Percentiles rank a stretch among this genome's conserved stretches.
Evolutionary conservation across 1,140 invertebrate species (phyloP).

Genomic region (Drosophila pruinosa): DNA sequence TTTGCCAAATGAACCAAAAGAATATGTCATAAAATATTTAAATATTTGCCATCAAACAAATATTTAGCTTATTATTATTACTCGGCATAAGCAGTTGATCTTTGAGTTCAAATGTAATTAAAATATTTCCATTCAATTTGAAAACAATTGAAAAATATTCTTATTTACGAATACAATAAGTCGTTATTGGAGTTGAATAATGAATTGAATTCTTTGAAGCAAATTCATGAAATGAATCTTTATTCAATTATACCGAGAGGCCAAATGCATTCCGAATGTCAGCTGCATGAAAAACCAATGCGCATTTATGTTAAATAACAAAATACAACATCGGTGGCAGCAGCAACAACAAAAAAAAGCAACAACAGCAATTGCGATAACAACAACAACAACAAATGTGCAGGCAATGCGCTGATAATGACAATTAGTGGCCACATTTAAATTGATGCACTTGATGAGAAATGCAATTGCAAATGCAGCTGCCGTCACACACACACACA

Average conservation of each 20-base stretch:
- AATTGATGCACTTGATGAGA: constrained; percentile 81
- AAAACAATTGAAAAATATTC: background rate
- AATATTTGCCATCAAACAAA: background rate
- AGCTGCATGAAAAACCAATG: constrained; percentile 10
- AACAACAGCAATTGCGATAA: constrained; percentile 9
- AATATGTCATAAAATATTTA: background rate
- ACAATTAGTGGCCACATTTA: constrained; percentile 82
- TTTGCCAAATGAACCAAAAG: background rate
- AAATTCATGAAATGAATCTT: background rate
- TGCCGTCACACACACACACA: constrained; percentile 29
- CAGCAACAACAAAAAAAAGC: constrained; percentile 15
- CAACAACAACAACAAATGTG: constrained; percentile 33
- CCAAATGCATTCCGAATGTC: constrained; percentile 2
- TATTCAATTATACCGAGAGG: constrained; percentile 21
- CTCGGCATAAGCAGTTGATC: background rate
- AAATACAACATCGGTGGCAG: constrained; percentile 11
- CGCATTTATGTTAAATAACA: constrained; percentile 4
- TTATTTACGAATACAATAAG: constrained; percentile 1
- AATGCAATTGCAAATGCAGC: constrained; percentile 73
- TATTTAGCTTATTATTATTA: background rate
- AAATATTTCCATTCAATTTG: background rate
- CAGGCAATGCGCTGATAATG: constrained; percentile 73
- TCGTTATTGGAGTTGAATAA: constrained; percentile 1
- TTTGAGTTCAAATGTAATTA: background rate
- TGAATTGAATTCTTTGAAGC: constrained; percentile 2